Evolutionary conservation across 92 coral and sea anemone species (phyloP).

Genomic region (Pocillopora grandis): DNA sequence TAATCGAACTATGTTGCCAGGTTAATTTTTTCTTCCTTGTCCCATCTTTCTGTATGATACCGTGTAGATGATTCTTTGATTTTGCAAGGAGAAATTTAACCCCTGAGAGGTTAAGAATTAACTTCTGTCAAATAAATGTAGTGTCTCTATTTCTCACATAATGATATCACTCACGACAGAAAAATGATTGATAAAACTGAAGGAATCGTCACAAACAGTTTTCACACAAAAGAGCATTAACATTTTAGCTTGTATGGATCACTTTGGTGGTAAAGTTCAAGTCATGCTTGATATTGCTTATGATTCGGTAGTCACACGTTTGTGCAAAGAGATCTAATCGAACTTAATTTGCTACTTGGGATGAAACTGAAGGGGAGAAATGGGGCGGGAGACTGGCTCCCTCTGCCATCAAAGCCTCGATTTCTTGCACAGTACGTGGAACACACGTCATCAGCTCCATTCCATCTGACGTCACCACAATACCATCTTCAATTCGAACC

Average conservation of each 20-base stretch:
- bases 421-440: constrained; percentile 95
- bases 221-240: too few species aligned
- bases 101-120: too few species aligned
- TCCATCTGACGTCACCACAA: constrained; percentile 90
- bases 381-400: constrained; percentile 70
- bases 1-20: too few species aligned
- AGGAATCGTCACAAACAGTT: too few species aligned
- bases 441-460: constrained; percentile 99
- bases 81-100: too few species aligned
- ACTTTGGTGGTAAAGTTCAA: not conserved
- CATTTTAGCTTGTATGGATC: not conserved
- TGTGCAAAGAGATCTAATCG: not conserved
- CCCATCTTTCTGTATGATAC: too few species aligned
- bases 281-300: not conserved
- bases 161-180: too few species aligned
- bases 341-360: constrained; percentile 35
- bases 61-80: too few species aligned
- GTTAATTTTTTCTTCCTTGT: too few species aligned
- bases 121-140: too few species aligned
- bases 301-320: not conserved
- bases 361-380: constrained; percentile 60
- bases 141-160: too few species aligned
- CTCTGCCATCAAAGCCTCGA: constrained; percentile 90
- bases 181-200: too few species aligned
- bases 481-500: constrained; percentile 99